Evolutionary conservation across 1,140 invertebrate genomes (phyloP).

Genomic region (Adoxophyes honmai): DNA sequence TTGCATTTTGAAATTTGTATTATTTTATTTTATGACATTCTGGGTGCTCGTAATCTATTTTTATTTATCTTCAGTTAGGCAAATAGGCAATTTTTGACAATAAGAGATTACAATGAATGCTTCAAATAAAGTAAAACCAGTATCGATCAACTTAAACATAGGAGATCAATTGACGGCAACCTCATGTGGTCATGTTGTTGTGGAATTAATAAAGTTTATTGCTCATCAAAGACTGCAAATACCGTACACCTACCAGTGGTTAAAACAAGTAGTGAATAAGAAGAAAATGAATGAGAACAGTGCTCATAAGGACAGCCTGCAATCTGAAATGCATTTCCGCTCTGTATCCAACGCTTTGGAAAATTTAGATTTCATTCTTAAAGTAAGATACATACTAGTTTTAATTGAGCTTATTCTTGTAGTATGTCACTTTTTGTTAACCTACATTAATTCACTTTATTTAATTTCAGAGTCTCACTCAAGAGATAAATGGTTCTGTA

Average conservation of each 20-base stretch:
- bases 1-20: too few species aligned
- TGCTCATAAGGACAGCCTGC: constrained; percentile 48
- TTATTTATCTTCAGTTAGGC: too few species aligned
- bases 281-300: constrained; percentile 41
- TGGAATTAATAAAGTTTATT: constrained; percentile 71
- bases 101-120: too few species aligned
- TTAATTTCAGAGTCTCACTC: constrained; percentile 51
- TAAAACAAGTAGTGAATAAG: constrained; percentile 68
- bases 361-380: constrained; percentile 65
- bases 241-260: constrained; percentile 68
- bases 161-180: constrained; percentile 64
- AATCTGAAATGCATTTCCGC: constrained; percentile 66
- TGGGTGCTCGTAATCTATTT: too few species aligned
- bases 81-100: too few species aligned
- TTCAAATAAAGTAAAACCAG: constrained; percentile 21
- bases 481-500: constrained; percentile 50
- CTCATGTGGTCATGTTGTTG: constrained; percentile 66
- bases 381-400: constrained; percentile 40
- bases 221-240: constrained; percentile 72
- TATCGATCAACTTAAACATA: constrained; percentile 50
- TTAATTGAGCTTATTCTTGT: not conserved
- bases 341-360: constrained; percentile 58
- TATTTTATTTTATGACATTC: too few species aligned
- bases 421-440: not conserved
- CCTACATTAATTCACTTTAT: too few species aligned